Base-by-base conservation (phyloP, 2,888 invertebrate species). In the Tiphia femorata region DNA sequence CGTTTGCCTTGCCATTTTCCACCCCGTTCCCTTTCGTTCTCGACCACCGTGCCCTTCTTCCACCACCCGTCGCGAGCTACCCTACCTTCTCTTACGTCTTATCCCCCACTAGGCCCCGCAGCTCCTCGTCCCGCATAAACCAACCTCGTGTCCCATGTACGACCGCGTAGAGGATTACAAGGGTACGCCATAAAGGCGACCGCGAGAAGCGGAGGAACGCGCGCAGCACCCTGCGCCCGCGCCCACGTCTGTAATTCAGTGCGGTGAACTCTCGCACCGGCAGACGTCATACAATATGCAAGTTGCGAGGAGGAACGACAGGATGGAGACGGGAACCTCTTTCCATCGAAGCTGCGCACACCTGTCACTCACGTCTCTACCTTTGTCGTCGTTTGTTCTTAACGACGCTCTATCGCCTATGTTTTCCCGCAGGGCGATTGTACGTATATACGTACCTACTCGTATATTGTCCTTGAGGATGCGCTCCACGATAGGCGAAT, bases 251-350 rank as follows among this genome's bases (percentile, higher is more conserved):
- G 65, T 74, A 74, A 77, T 75, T 74, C 72, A 69, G 66, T 64
- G 62, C 52, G 66, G 68, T 65, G 64, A 71, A 71, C 64, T 67
- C 61, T 53, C 23, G n/a, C n/a, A n/a, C n/a, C n/a, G 62, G 65
- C 71, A 66, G 64, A 67, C 67, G 62, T 56, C 64, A 72, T 75
- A 60, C 67, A 69, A 72, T 74, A 75, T 76, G 71, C 64, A 76
- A 58, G 59, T n/a, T n/a, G n/a, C n/a, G n/a, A n/a, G n/a, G n/a
- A n/a, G n/a, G n/a, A n/a, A n/a, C 27, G 6, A 27, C n/a, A n/a
- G n/a, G n/a, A n/a, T 14, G 10, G 10, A 38, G n/a, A 14, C 23
- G 12, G 41, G 29, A n/a, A n/a, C 48, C 43, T 41, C 44, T 33
- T 63, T 61, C 68, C 19, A 19, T 19, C 19, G 38, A 37, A 17